Evolutionary conservation across 2,113 vertebrate genomes (phyloP), one percentile per base, ranked within the genome.

Genomic region (Regulus satrapa): DNA sequence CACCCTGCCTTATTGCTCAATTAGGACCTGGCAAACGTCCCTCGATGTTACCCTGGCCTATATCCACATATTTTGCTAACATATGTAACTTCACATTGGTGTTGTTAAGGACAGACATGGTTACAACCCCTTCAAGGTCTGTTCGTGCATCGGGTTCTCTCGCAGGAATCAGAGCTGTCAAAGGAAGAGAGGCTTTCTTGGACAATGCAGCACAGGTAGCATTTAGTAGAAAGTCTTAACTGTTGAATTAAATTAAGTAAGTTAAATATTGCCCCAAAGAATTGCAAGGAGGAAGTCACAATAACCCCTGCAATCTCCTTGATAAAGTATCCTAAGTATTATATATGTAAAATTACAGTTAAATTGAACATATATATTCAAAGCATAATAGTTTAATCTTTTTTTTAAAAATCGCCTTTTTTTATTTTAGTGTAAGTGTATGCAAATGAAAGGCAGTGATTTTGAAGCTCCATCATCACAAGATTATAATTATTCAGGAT

Each of bases 1-100:
- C 95, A 94, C 94, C 94, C 93, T 91, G 88, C 63, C 85, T 89
- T 88, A 81, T 97, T 97, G 92, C 95, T 96, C 92, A 97, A 96
- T 88, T 94, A 93, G 85, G 75, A 78, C 74, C 92, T 96, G 94
- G 94, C 88, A 96, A 88, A 86, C 0, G 1, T 88, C 85, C 52
- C 66, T 88, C 1, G 0, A 64, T 88, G 64, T 92, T 77, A 59
- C 43, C n/a, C 85, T 95, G 95, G 92, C 93, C 72, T 24, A 7
- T n/a, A 92, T 88, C 71, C 95, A 95, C 93, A 91, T 95, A 95
- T 89, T 95, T 96, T 85, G 76, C 68, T 91, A 73, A 63, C 64
- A 55, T 93, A 90, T 86, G 94, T 96, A 94, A 95, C 72, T 94
- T 77, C 90, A 91, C 49, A 49, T 55, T 85, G 68, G 64, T 84